phyloP scores from a whole-genome alignment of 1,140 invertebrate species.

The Pogonomyrmex californicus region DNA sequence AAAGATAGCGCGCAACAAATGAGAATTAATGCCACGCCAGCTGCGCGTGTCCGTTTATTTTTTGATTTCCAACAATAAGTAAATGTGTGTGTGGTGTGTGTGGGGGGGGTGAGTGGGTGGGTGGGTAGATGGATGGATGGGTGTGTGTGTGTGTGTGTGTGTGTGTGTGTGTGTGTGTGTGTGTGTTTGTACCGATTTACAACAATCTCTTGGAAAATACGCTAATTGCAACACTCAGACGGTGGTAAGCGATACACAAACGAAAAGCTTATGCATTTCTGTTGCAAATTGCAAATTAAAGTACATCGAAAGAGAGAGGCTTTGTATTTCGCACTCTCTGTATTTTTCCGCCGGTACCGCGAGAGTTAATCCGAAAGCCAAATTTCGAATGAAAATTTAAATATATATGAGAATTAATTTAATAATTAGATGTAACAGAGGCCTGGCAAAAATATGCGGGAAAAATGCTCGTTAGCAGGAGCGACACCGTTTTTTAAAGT shows the following conservation, averaged over 20 bases:
- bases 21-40: conserved; percentile 45
- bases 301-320: not conserved
- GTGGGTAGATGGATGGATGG: too few relatives aligned
- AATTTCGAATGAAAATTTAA: not conserved
- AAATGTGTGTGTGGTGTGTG: not conserved
- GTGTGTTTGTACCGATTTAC: not conserved
- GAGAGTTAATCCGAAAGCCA: not conserved
- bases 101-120: too few relatives aligned
- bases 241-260: not conserved
- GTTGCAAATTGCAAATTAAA: not conserved
- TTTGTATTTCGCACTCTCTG: not conserved
- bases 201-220: not conserved
- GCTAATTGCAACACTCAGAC: not conserved
- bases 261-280: not conserved
- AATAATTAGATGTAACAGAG: not conserved
- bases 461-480: not conserved
- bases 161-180: not conserved
- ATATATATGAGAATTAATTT: not conserved
- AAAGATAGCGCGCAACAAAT: conserved; percentile 60
- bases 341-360: not conserved
- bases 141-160: too few relatives aligned
- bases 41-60: conserved; percentile 22
- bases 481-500: conserved; percentile 30
- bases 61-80: conserved; percentile 9
- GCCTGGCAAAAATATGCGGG: conserved; percentile 22